phyloP scores from a whole-genome alignment of 2,888 invertebrate species.

The Bugula neritina region DNA sequence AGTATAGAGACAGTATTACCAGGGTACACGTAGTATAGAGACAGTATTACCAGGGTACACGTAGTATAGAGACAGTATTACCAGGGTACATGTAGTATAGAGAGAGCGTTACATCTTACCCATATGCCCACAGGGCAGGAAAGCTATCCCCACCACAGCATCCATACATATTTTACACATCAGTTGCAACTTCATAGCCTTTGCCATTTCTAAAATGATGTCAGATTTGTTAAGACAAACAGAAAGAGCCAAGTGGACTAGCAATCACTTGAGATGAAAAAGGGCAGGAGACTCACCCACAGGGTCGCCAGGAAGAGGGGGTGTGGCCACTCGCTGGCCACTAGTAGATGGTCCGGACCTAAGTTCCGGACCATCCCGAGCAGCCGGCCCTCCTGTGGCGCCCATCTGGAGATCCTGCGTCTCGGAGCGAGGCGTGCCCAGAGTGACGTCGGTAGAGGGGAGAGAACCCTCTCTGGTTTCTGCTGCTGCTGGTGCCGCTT shows the following conservation, averaged over 20 bases:
- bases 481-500: not conserved
- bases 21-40: no score
- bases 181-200: not conserved
- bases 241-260: no score
- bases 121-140: conserved; percentile 5
- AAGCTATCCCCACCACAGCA: not conserved
- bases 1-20: no score
- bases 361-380: not conserved
- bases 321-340: not conserved
- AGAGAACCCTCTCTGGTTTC: not conserved
- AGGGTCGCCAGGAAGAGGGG: not conserved
- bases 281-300: not conserved
- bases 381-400: not conserved
- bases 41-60: no score
- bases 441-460: not conserved
- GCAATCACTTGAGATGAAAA: no score
- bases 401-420: not conserved
- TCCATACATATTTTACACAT: conserved; percentile 6
- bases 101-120: no score
- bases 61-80: no score
- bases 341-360: not conserved
- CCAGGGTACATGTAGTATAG: no score
- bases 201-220: not conserved
- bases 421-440: no score
- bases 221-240: no score